Conservation (phyloP, 2,797 vertebrate species). For the Chiloscyllium punctatum region DNA sequence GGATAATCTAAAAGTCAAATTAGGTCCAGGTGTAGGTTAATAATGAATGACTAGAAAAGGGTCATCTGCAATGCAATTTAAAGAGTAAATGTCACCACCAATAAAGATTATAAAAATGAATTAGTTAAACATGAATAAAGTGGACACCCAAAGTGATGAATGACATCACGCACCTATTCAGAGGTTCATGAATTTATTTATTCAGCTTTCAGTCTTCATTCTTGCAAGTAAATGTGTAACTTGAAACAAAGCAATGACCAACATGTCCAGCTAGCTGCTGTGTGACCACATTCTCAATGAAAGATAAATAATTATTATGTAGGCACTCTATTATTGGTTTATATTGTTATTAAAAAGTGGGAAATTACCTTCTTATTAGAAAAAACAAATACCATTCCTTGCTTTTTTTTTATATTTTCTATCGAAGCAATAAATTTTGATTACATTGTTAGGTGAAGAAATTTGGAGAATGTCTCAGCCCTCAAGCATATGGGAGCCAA, state of each 20-base stretch:
- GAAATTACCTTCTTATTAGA: background rate
- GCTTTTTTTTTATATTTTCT: background rate
- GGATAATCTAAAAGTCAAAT: slow-evolving; percentile 35
- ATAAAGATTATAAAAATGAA: background rate
- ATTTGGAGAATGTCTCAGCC: background rate
- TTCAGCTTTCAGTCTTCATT: background rate
- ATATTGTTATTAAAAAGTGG: background rate
- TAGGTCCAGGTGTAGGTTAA: slow-evolving; percentile 33
- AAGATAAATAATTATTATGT: background rate
- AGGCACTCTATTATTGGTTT: background rate
- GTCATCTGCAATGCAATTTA: background rate
- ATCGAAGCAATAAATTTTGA: background rate
- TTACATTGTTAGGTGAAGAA: slow-evolving; percentile 1
- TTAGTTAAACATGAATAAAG: background rate
- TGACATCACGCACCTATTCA: background rate
- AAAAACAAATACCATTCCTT: background rate
- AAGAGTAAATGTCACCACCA: slow-evolving; percentile 22
- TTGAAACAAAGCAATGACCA: background rate
- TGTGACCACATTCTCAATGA: background rate
- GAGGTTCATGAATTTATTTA: background rate
- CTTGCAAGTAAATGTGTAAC: background rate
- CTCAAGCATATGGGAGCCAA: background rate
- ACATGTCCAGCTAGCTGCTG: background rate
- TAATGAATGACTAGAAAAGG: slow-evolving; percentile 2
- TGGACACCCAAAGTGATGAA: slow-evolving; percentile 23